Base-by-base conservation (phyloP, 2,797 vertebrate species). In the Etheostoma nigrum region DNA sequence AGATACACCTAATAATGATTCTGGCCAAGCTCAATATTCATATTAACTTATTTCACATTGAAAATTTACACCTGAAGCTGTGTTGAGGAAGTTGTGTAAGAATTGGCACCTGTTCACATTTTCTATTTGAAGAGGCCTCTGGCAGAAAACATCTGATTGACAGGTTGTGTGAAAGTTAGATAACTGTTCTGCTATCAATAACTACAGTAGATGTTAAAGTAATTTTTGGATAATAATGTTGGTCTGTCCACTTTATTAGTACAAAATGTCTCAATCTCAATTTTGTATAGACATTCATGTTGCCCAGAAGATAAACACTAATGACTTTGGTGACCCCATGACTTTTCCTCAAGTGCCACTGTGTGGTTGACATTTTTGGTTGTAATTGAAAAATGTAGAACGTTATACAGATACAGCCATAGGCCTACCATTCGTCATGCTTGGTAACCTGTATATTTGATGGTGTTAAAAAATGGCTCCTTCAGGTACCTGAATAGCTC, bases 41-140 rank as follows among this genome's bases (percentile, higher is more conserved):
- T 40, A 3, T 36, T 9, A 12, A 40, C 10, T 40, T 4, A 11
- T 40, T 11, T 40, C 10, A 40, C 36, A 40, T 11, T n/a, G 1
- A 2, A 53, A 6, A 8, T 63, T 79, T 67, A 62, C 70, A 64
- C 33, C 6, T 23, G 2, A 53, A 30, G 48, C 6, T 71, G 60
- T 81, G 71, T 76, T 74, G 8, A 65, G 27, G 45, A 55, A 70
- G 44, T 13, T 18, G 4, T 76, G 74, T 60, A 88, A 76, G 58
- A 82, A 71, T 1, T 60, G 36, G 4, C 90, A 90, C 2, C 86
- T 91, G 89, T 84, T 80, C 72, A 21, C 25, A 30, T 71, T 51
- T 81, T 76, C 11, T 79, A 10, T 81, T 82, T 73, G 52, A 81
- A 82, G 23, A 67, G 44, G 51, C 51, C 44, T 58, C 18, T 14